Percentiles rank a stretch among this genome's conserved stretches.
These are phyloP conservation scores for Biston stratarius DNA, from an alignment of 2,888 invertebrate species.

Conservation along the genomic window DNA sequence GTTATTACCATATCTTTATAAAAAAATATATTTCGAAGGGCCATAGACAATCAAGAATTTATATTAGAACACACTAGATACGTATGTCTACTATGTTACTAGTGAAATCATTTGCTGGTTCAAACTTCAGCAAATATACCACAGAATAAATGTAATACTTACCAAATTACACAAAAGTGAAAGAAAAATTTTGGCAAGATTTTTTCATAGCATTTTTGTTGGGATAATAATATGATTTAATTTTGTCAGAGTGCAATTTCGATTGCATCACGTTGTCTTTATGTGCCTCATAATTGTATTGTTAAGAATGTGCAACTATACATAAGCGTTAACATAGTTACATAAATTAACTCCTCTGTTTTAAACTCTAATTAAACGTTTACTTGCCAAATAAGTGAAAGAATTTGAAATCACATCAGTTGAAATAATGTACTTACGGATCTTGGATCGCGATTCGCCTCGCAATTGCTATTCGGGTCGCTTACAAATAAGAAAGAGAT, in stretches of 20 bases:
- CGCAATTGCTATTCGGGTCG: conserved; percentile 41
- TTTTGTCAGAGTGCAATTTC: conserved; percentile 34
- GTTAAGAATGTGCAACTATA: conserved; percentile 26
- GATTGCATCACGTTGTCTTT: conserved; percentile 32
- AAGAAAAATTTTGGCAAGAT: background rate
- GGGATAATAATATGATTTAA: conserved; percentile 5
- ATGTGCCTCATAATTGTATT: conserved; percentile 29
- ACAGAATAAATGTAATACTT: background rate
- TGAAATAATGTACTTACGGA: conserved; percentile 1
- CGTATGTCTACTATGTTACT: no score
- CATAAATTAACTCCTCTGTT: conserved; percentile 44
- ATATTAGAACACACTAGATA: no score
- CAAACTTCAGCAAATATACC: background rate
- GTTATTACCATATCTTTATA: no score
- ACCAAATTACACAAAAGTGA: background rate
- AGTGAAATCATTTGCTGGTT: no score
- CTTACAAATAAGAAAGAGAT: conserved; percentile 13
- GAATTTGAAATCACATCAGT: conserved; percentile 46
- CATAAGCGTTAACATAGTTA: conserved; percentile 41
- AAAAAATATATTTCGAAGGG: no score
- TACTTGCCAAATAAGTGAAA: conserved; percentile 42
- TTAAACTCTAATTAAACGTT: conserved; percentile 49
- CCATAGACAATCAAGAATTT: no score
- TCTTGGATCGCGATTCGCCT: conserved; percentile 19
- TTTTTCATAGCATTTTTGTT: background rate